Base-by-base conservation (phyloP, 2,888 invertebrate genomes). In the Microplitis deprimator region DNA sequence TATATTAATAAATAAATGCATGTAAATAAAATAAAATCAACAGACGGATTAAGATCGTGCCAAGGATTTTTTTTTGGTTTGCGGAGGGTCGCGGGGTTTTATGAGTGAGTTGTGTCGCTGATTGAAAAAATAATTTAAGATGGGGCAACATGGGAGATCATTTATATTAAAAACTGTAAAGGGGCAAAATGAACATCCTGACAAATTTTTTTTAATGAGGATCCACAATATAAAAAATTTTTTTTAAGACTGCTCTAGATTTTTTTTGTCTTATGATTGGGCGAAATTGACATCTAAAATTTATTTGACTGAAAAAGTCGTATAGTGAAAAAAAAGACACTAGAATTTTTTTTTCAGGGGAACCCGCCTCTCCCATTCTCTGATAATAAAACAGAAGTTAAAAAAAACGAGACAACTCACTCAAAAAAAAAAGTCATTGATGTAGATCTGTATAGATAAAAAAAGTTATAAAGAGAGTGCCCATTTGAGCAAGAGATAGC, bases 401-500 rank as follows among this genome's bases (percentile, higher is more conserved):
- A 50, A 50, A 50, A 50, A 50, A 13, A 13, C 68, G 41, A 77
- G 60, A 68, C 17, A 65, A 62, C 72, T 61, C 65, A 70, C 65
- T 39, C 64, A 20, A 39, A 17, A 61, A 40, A 76, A 29, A 69
- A 68, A 60, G 6, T 60, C 65, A 8, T 72, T 68, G 40, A 60
- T 50, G 50, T 50, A 50, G 69, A 20, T 17, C 50, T 41, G 39
- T 17, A 59, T 16, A 41, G 40, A 67, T 62, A 70, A 68, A 61
- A 10, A 72, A 76, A 78, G 60, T 65, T 74, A 62, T 50, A 50
- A 50, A 50, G 50, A 50, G 69, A 61, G 13, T 64, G 68, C 61
- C 75, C 73, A 70, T 72, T 17, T 40, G 65, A 72, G 60, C n/a
- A 16, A 67, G 72, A 70, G 59, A 79, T 81, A 79, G 79, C 77